Evolutionary conservation across 2,888 invertebrate genomes (phyloP), one percentile per base, ranked within the genome.

Genomic region (Euphydryas editha): DNA sequence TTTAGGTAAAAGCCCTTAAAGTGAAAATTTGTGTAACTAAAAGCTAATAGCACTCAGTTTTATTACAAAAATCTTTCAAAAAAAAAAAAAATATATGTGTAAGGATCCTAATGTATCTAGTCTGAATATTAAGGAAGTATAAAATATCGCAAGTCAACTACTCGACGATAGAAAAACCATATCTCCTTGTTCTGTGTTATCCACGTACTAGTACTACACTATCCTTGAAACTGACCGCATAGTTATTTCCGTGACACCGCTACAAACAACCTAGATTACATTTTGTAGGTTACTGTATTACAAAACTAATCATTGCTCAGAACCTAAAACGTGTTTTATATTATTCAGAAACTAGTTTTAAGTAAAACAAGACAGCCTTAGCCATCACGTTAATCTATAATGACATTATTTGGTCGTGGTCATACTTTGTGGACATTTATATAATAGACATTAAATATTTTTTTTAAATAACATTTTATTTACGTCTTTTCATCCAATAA

Each of bases 171-270:
- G 13, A 54, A 49, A 58, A 42, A 17, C 47, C 21, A 17, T 37
- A 39, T 47, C 39, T 62, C 62, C 47, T 57, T 58, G 37, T 51
- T 49, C 42, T 58, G 7, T 49, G 58, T 36, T 51, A 51, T 44
- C 24, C 58, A 51, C 49, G 57, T 63, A 63, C 42, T 39, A 42
- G 24, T 58, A 20, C 57, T 58, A 37, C 44, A 67, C 61, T 73
- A 73, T 74, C 75, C 75, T 76, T 76, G 75, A 75, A 73, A 74
- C 70, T 70, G 71, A 59, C 73, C 70, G 69, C 68, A 68, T 66
- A 73, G 65, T 67, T 65, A 71, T 76, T 76, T 76, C 75, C 75
- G 73, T 73, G 68, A 71, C 62, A 66, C 61, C 30, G 44, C 44
- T 24, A 36, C 37, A 55, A 56, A 30, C 60, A 46, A 39, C 37